Conservation (phyloP, 2,113 vertebrate genomes). For the Blennius ocellaris region DNA sequence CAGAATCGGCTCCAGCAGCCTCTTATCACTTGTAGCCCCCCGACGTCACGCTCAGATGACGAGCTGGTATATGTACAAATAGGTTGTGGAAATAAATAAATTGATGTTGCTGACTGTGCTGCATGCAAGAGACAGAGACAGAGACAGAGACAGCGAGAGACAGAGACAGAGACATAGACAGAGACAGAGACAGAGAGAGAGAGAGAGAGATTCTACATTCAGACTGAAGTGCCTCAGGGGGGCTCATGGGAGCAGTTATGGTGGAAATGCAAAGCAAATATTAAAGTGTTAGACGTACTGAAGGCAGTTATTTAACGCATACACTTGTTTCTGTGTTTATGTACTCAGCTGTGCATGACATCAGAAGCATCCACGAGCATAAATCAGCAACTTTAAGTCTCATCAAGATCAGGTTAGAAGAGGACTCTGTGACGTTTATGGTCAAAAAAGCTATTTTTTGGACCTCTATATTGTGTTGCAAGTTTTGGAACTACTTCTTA, state of each 20-base stretch:
- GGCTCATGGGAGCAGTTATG: slow-evolving; percentile 54
- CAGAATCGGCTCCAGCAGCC: slow-evolving; percentile 27
- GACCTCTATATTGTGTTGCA: too few relatives aligned
- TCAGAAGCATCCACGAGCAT: too few relatives aligned
- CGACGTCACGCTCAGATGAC: slow-evolving; percentile 42
- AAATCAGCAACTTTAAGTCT: too few relatives aligned
- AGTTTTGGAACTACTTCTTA: too few relatives aligned
- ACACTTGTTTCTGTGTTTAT: slow-evolving; percentile 20
- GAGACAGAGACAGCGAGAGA: slow-evolving; percentile 21
- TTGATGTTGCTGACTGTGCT: slow-evolving; percentile 47
- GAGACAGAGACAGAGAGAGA: background rate
- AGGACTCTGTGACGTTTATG: too few relatives aligned
- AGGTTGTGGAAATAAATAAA: slow-evolving; percentile 69
- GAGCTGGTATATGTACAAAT: slow-evolving; percentile 40
- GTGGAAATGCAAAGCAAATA: slow-evolving; percentile 60
- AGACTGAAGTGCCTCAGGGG: slow-evolving; percentile 51
- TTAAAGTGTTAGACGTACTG: slow-evolving; percentile 47
- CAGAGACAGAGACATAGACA: background rate
- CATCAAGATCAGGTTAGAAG: too few relatives aligned
- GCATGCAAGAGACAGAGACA: slow-evolving; percentile 33
- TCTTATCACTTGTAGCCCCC: slow-evolving; percentile 32
- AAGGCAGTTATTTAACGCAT: slow-evolving; percentile 34
- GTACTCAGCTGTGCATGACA: background rate
- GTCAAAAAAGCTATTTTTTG: too few relatives aligned
- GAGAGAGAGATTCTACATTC: slow-evolving; percentile 46